Evolutionary conservation across 2,113 vertebrate species (phyloP).

Genomic region (Ariopsis seemanni): DNA sequence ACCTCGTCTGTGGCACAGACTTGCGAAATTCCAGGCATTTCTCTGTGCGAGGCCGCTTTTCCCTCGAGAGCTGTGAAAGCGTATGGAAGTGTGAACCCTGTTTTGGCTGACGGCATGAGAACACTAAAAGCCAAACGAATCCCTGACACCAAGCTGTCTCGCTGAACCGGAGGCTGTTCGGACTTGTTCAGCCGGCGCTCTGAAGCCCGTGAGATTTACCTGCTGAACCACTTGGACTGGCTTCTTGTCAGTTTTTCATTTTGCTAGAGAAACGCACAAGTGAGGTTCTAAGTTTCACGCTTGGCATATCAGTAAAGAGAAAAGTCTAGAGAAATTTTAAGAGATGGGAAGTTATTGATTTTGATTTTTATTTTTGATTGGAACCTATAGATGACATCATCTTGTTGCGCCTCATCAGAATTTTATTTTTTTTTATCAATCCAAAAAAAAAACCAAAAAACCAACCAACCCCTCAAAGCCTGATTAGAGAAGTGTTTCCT

Average conservation of each 20-base stretch:
- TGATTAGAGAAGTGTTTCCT: too few relatives aligned
- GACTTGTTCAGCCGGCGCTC: slow-evolving; percentile 39
- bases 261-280: background rate
- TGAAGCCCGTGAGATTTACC: background rate
- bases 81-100: slow-evolving; percentile 36
- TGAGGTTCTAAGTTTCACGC: too few relatives aligned
- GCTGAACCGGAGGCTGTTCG: slow-evolving; percentile 32
- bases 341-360: too few relatives aligned
- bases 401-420: background rate
- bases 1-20: background rate
- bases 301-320: background rate
- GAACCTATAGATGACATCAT: too few relatives aligned
- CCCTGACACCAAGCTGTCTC: slow-evolving; percentile 8
- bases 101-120: slow-evolving; percentile 51
- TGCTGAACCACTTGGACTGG: background rate
- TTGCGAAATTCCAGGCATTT: slow-evolving; percentile 67
- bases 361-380: too few relatives aligned
- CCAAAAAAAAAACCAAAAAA: too few relatives aligned
- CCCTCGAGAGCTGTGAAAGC: slow-evolving; percentile 45
- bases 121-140: background rate
- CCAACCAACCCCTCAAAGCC: too few relatives aligned
- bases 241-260: background rate
- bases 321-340: background rate
- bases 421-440: too few relatives aligned
- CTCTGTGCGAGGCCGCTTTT: slow-evolving; percentile 23